Percentiles rank a stretch among this genome's conserved stretches.
phyloP scores from a whole-genome alignment of 2,113 vertebrate genomes.

The Scatophagus argus region DNA sequence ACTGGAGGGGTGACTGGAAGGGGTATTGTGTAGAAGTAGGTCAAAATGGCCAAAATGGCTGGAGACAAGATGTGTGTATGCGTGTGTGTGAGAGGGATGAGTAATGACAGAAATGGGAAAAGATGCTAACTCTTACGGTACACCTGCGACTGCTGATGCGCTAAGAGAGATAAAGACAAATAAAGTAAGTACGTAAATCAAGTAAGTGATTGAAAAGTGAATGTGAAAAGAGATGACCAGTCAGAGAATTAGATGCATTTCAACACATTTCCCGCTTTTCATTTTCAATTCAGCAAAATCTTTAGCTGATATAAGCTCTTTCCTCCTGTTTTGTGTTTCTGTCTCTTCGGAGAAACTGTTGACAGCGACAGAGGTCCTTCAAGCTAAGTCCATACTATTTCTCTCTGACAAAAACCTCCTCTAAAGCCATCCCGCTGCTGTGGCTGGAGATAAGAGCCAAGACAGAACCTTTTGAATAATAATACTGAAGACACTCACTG shows the following conservation, averaged over 20 bases:
- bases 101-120: constrained; percentile 25
- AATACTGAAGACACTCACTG: constrained; percentile 17
- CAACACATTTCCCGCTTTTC: constrained; percentile 48
- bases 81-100: neutral
- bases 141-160: constrained; percentile 27
- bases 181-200: constrained; percentile 4
- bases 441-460: constrained; percentile 67
- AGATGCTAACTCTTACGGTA: constrained; percentile 19
- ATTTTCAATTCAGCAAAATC: constrained; percentile 44
- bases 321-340: constrained; percentile 45
- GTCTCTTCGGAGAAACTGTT: constrained; percentile 57
- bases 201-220: too few species aligned
- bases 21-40: constrained; percentile 74
- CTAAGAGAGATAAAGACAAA: neutral
- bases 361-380: constrained; percentile 45
- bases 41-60: constrained; percentile 65
- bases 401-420: constrained; percentile 30
- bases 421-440: constrained; percentile 53
- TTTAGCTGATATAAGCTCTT: constrained; percentile 54
- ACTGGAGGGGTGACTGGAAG: constrained; percentile 11
- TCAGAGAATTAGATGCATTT: constrained; percentile 52
- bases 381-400: constrained; percentile 52
- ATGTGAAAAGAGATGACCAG: constrained; percentile 19
- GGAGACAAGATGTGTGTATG: constrained; percentile 26
- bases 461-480: constrained; percentile 55